Percentiles rank a stretch among this genome's conserved stretches.
These are phyloP conservation scores for Xiphophorus couchianus DNA, from an alignment of 2,113 vertebrate genomes.

Conservation along the genomic window DNA sequence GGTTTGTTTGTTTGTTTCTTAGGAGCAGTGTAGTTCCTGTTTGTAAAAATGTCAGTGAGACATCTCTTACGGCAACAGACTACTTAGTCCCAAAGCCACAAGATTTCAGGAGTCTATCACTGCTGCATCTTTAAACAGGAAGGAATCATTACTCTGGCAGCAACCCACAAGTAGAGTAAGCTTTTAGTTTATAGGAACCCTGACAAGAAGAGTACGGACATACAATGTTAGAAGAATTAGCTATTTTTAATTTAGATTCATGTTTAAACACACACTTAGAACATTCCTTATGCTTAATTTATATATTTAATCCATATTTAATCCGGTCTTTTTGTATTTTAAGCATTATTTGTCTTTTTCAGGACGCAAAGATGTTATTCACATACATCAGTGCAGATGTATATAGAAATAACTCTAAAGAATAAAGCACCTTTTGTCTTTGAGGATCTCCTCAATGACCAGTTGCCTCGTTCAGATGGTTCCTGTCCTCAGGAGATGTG, in stretches of 20 bases:
- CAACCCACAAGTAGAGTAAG: constrained; percentile 39
- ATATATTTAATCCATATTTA: no score
- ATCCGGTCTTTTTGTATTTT: background rate
- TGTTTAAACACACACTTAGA: no score
- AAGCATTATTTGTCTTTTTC: background rate
- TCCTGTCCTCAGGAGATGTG: constrained; percentile 65
- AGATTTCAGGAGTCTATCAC: constrained; percentile 53
- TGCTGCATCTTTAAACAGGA: constrained; percentile 77
- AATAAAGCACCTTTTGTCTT: constrained; percentile 39
- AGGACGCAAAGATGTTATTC: background rate
- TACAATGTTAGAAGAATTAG: background rate
- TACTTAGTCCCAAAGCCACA: constrained; percentile 33
- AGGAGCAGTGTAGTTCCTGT: background rate
- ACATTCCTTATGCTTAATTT: no score
- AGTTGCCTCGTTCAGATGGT: constrained; percentile 55
- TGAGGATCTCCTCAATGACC: constrained; percentile 54
- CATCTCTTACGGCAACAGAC: constrained; percentile 25
- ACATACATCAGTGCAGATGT: background rate
- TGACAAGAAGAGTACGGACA: constrained; percentile 12
- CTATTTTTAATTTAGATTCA: background rate
- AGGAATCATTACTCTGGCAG: constrained; percentile 65
- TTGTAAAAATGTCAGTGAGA: constrained; percentile 21
- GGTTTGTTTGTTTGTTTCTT: background rate
- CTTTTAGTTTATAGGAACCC: constrained; percentile 53
- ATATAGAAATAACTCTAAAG: background rate